These are phyloP conservation scores for Anabacerthia variegaticeps DNA, from an alignment of 2,797 vertebrate species.

Conservation along the genomic window DNA sequence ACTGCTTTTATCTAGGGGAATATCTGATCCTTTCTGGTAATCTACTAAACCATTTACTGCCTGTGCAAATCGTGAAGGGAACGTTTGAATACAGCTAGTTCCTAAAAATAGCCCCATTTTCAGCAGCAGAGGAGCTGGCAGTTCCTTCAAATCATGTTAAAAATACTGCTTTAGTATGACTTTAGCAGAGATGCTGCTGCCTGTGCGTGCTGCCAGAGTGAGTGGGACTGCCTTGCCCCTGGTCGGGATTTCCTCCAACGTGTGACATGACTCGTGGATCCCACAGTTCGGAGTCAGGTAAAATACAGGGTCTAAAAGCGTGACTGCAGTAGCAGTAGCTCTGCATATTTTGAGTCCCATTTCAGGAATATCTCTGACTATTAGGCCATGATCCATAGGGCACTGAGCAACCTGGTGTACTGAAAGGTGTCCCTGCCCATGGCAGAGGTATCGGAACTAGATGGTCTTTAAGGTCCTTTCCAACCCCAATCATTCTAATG, in stretches of 20 bases:
- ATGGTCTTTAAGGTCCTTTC: not conserved
- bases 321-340: not conserved
- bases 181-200: slow-evolving; percentile 24
- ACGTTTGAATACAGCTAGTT: slow-evolving; percentile 15
- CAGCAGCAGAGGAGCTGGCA: slow-evolving; percentile 36
- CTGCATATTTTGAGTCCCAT: not conserved
- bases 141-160: slow-evolving; percentile 24
- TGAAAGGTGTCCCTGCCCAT: not conserved
- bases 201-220: not conserved
- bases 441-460: not conserved
- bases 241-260: not conserved
- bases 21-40: not conserved
- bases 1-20: not conserved
- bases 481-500: not conserved
- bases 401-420: not conserved
- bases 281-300: not conserved
- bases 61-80: not conserved
- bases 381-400: not conserved
- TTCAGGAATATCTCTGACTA: not conserved
- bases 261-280: not conserved
- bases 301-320: not conserved
- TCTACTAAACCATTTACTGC: not conserved
- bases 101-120: slow-evolving; percentile 31
- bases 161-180: slow-evolving; percentile 22
- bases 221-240: not conserved